phyloP scores from a whole-genome alignment of 1,140 invertebrate genomes.

The Calliphora vicina region DNA sequence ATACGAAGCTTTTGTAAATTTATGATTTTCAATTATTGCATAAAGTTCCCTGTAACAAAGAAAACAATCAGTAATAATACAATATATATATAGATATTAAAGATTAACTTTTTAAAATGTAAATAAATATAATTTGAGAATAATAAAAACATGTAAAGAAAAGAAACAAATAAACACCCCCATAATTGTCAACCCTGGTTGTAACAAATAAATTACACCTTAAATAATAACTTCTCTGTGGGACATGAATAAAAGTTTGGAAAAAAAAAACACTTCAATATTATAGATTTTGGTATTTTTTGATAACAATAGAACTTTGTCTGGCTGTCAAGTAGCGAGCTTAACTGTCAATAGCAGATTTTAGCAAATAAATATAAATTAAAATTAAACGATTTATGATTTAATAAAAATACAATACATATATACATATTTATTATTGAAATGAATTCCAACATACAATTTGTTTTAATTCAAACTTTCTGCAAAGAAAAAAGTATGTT shows the following conservation, averaged over 20 bases:
- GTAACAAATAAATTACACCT: background rate
- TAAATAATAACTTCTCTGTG: background rate
- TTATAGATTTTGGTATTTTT: background rate
- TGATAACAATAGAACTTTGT: background rate
- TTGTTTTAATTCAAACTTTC: no score
- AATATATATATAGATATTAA: slow-evolving; percentile 9
- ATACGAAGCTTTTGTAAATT: slow-evolving; percentile 96
- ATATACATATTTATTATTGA: no score
- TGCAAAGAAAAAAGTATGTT: no score
- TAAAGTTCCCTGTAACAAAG: slow-evolving; percentile 80
- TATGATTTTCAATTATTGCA: slow-evolving; percentile 93
- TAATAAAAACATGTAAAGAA: background rate
- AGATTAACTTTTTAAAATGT: background rate
- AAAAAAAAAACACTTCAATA: background rate
- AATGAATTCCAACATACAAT: no score
- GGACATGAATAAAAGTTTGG: no score
- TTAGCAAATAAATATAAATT: background rate
- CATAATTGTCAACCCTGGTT: background rate
- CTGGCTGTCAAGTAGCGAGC: background rate
- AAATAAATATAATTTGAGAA: no score
- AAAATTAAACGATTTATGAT: background rate
- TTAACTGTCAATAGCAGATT: background rate
- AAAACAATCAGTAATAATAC: background rate
- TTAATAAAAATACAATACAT: background rate
- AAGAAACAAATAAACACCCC: background rate